Conservation (phyloP, 2,113 vertebrate genomes). For the Hoplias malabaricus region DNA sequence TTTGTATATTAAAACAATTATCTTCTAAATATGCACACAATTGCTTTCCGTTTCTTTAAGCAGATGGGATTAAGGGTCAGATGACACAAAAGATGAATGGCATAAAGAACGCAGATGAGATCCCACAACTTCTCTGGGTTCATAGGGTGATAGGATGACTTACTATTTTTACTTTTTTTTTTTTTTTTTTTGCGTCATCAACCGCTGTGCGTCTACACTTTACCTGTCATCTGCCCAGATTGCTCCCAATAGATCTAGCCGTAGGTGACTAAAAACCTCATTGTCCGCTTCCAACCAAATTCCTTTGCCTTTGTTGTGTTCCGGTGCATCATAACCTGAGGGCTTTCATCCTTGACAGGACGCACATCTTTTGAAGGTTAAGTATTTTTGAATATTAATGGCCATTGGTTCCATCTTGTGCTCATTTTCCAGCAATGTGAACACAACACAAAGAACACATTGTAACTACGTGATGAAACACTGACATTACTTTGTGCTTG, state of each 20-base stretch:
- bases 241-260: slow-evolving; percentile 17
- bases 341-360: slow-evolving; percentile 29
- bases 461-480: background rate
- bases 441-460: background rate
- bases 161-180: background rate
- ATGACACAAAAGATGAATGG: slow-evolving; percentile 14
- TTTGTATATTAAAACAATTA: slow-evolving; percentile 30
- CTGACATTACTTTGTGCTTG: background rate
- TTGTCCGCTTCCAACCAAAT: slow-evolving; percentile 31
- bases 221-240: background rate
- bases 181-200: slow-evolving; percentile 14
- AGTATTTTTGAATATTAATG: background rate
- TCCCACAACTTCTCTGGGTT: background rate
- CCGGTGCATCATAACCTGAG: slow-evolving; percentile 19
- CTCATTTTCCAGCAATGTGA: background rate
- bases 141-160: background rate
- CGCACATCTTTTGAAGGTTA: slow-evolving; percentile 17
- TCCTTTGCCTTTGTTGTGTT: slow-evolving; percentile 28
- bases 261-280: slow-evolving; percentile 8
- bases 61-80: slow-evolving; percentile 20
- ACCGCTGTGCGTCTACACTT: background rate
- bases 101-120: background rate
- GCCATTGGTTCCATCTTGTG: background rate
- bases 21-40: slow-evolving; percentile 1
- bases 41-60: slow-evolving; percentile 14